Evolutionary conservation across 2,797 vertebrate genomes (phyloP).

Genomic region (Sebastes kiyomatsui): DNA sequence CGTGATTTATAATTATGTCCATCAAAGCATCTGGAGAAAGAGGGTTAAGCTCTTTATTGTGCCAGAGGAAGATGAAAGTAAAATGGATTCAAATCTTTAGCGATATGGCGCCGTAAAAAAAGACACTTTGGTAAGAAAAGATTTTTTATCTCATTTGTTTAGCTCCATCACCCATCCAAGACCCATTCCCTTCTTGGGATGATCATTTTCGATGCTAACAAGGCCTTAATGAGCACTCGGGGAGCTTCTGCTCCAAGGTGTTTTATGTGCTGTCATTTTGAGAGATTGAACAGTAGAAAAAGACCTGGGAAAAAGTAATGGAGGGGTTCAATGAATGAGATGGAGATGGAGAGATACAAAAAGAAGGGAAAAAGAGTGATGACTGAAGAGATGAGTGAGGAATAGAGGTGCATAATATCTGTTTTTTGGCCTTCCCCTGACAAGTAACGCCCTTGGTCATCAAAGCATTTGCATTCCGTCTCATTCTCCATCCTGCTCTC

Average conservation of each 20-base stretch:
- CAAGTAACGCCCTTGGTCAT: constrained; percentile 72
- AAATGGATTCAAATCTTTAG: constrained; percentile 31
- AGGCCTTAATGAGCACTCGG: constrained; percentile 68
- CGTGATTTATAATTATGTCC: constrained; percentile 2
- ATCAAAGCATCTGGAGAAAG: constrained; percentile 16
- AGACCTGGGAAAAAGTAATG: constrained; percentile 34
- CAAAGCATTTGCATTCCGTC: constrained; percentile 63
- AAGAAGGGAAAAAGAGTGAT: constrained; percentile 18
- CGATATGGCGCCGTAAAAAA: constrained; percentile 13
- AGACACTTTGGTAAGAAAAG: constrained; percentile 26
- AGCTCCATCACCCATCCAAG: constrained; percentile 42
- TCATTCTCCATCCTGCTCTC: constrained; percentile 35
- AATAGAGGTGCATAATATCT: constrained; percentile 41
- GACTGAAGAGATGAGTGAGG: constrained; percentile 43
- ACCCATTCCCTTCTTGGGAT: constrained; percentile 45
- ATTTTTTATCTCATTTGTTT: constrained; percentile 56
- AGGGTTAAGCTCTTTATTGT: constrained; percentile 14
- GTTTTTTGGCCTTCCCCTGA: constrained; percentile 53
- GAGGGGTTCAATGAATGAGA: neutral
- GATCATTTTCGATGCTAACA: constrained; percentile 63
- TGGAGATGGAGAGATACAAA: constrained; percentile 2
- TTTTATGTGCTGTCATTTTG: constrained; percentile 61
- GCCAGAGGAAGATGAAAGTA: constrained; percentile 15
- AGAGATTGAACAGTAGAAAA: constrained; percentile 27
- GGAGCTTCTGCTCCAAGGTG: constrained; percentile 60